Evolutionary conservation across 2,113 vertebrate genomes (phyloP).

Genomic region (Thamnophis sirtalis): DNA sequence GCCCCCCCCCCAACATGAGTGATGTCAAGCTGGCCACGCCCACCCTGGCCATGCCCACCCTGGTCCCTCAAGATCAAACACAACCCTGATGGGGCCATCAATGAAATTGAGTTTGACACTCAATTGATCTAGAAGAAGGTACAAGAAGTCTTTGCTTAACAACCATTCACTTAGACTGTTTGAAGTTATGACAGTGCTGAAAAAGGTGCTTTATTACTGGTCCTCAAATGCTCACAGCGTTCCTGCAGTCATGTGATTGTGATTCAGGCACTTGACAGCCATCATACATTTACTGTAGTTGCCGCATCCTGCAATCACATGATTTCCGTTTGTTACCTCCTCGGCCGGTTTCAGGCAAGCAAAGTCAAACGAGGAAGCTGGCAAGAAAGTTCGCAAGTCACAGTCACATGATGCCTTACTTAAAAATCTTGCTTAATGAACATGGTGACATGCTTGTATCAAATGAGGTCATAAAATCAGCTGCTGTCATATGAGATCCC

Average conservation of each 20-base stretch:
- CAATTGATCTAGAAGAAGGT: background rate
- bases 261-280: background rate
- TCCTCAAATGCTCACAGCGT: background rate
- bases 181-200: background rate
- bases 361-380: background rate
- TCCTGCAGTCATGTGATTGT: background rate
- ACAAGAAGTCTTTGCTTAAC: background rate
- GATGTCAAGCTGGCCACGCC: too few species aligned
- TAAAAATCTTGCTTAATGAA: background rate
- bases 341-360: background rate
- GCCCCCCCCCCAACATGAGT: too few species aligned
- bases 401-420: background rate
- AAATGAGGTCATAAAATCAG: background rate
- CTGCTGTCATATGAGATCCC: background rate
- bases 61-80: too few species aligned
- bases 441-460: background rate
- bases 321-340: background rate
- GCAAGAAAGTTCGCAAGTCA: background rate
- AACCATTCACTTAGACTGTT: background rate
- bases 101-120: too few species aligned
- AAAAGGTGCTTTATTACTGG: background rate
- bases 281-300: background rate
- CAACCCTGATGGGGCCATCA: too few species aligned
- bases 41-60: too few species aligned
- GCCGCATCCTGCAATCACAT: background rate